phyloP scores from a whole-genome alignment of 2,888 invertebrate genomes.

The Pyrrhia umbra region DNA sequence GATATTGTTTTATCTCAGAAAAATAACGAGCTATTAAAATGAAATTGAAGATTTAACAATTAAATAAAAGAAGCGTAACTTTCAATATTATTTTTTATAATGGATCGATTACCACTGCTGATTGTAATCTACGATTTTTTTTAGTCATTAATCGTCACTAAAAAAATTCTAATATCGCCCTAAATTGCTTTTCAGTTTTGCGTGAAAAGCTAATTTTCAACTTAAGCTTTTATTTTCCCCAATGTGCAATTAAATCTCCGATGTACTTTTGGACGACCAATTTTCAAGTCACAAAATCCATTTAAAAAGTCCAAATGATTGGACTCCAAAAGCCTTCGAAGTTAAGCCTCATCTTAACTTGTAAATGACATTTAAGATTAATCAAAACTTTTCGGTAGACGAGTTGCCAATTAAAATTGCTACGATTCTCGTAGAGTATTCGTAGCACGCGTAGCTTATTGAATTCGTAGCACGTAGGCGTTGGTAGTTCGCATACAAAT shows the following conservation, averaged over 20 bases:
- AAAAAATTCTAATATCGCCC: conserved; percentile 10
- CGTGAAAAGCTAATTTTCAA: conserved; percentile 13
- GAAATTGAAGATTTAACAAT: background rate
- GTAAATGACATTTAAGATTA: conserved; percentile 58
- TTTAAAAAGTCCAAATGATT: conserved; percentile 43
- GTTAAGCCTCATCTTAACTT: conserved; percentile 48
- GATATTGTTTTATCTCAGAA: background rate
- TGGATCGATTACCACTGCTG: no score
- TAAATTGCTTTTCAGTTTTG: conserved; percentile 28
- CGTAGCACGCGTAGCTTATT: conserved; percentile 56
- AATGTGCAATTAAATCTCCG: conserved; percentile 27
- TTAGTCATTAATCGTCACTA: background rate
- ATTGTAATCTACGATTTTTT: background rate
- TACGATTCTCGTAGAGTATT: conserved; percentile 60
- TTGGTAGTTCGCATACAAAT: conserved; percentile 50
- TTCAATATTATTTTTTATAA: no score
- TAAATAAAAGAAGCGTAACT: no score
- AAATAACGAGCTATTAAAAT: background rate
- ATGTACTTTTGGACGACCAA: conserved; percentile 40
- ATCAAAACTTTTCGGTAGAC: conserved; percentile 62
- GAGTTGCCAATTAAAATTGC: conserved; percentile 57
- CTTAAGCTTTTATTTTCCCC: conserved; percentile 20
- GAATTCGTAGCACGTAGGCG: conserved; percentile 54
- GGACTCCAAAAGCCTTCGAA: conserved; percentile 29
- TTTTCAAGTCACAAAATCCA: conserved; percentile 45